Evolutionary conservation across 2,888 invertebrate genomes (phyloP), one percentile per base, ranked within the genome.

Genomic region (Drosophila differens): DNA sequence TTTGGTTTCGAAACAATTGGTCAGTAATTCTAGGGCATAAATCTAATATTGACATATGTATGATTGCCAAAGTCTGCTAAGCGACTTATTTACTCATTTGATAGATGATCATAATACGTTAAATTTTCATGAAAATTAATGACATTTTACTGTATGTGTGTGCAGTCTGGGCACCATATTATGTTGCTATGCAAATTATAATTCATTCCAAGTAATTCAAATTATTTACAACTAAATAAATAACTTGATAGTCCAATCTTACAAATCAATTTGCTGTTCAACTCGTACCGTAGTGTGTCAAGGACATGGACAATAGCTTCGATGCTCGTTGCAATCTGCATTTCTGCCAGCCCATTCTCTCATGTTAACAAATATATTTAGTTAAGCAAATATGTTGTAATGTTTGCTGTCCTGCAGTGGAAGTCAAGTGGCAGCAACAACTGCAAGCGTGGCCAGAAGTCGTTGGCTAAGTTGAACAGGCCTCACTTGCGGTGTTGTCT

Each of bases 381-480:
- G 60, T 57, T 63, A 70, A 71, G 70, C 74, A 88, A 88, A 85
- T 81, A 76, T 81, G 68, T 71, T 28, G 39, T n/a, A 57, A 57
- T 57, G 37, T 25, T 37, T 81, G 75, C 68, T 65, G 68, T 70
- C 66, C 62, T 80, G 63, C 71, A 66, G 74, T 58, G 63, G 67
- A 67, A 74, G 78, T 77, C 74, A 74, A 63, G 64, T 51, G 44
- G 54, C 33, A 57, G 59, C 63, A 69, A 35, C 53, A 68, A 52
- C 44, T 58, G 25, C 49, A 65, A 58, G 55, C 60, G 58, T 60
- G 60, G 57, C 60, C 49, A 63, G 54, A 19, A 74, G 49, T 52
- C 53, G 71, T 75, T 65, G 76, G 60, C 72, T 60, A 66, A 69
- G 68, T 65, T 71, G 44, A 55, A 39, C 28, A 61, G 64, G 60